A percentile compares a stretch with the other conserved stretches of the same genome.
Conservation (phyloP, 2,888 invertebrate species). For the Callosobruchus maculatus region DNA sequence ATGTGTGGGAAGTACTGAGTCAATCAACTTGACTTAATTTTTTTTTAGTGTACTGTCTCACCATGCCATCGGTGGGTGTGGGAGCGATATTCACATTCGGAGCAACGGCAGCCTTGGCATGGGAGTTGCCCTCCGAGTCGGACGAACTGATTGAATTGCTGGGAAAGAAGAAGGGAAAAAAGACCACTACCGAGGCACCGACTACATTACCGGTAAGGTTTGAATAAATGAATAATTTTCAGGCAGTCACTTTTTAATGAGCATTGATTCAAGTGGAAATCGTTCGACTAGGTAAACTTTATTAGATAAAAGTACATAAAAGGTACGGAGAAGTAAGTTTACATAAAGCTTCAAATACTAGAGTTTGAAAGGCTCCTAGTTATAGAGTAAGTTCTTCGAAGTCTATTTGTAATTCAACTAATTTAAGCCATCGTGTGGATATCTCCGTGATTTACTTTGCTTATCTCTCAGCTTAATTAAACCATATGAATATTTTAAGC, state of each 20-base stretch:
- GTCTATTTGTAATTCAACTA: no score
- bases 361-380: no score
- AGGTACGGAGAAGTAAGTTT: no score
- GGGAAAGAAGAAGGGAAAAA: slow-evolving; percentile 17
- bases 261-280: not conserved
- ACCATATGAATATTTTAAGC: no score
- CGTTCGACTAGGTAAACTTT: not conserved
- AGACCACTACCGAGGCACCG: slow-evolving; percentile 17
- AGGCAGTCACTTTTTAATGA: not conserved
- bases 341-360: no score
- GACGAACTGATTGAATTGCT: slow-evolving; percentile 20
- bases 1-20: no score
- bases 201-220: slow-evolving; percentile 16
- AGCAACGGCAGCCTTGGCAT: slow-evolving; percentile 72
- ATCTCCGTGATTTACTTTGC: no score
- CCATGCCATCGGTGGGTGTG: slow-evolving; percentile 54
- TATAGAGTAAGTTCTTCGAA: no score
- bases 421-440: no score
- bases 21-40: not conserved
- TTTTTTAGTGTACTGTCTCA: slow-evolving; percentile 59
- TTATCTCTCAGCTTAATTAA: no score
- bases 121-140: slow-evolving; percentile 60
- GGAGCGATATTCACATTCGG: slow-evolving; percentile 64
- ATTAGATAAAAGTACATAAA: not conserved
- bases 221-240: not conserved